These are phyloP conservation scores for Athene cunicularia DNA, from an alignment of 2,113 vertebrate genomes.

Conservation along the genomic window DNA sequence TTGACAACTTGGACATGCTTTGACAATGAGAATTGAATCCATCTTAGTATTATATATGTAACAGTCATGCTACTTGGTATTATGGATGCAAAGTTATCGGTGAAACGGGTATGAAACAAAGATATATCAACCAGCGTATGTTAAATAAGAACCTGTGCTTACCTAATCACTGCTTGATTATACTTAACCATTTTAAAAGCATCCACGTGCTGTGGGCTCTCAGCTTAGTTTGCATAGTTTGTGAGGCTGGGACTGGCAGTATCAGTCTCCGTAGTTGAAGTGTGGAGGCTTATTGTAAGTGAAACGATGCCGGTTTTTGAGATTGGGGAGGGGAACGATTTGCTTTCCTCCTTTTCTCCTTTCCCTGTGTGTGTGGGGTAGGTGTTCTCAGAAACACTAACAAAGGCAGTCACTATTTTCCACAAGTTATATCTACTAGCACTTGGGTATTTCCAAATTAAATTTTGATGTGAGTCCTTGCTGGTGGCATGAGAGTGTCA, in stretches of 20 bases:
- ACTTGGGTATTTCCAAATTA: not conserved
- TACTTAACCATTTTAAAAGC: not conserved
- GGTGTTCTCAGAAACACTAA: not conserved
- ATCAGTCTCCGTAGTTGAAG: not conserved
- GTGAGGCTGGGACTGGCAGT: not conserved
- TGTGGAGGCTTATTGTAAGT: not conserved
- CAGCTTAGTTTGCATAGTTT: not conserved
- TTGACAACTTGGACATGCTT: not conserved
- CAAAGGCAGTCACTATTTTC: accelerated
- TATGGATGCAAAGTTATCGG: accelerated
- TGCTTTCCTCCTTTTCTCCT: not conserved
- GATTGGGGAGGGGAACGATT: not conserved
- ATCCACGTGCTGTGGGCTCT: not conserved
- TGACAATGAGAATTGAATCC: not conserved
- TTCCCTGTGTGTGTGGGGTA: not conserved
- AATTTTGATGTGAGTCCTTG: not conserved
- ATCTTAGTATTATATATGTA: not conserved
- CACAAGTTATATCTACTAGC: not conserved
- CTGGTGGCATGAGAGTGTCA: not conserved
- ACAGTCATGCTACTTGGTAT: not conserved
- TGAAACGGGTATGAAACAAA: not conserved
- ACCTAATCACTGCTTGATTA: not conserved
- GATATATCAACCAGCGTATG: not conserved
- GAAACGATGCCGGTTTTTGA: not conserved
- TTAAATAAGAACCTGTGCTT: not conserved